Conservation (phyloP, 2,113 vertebrate genomes). For the Chrysemys picta region DNA sequence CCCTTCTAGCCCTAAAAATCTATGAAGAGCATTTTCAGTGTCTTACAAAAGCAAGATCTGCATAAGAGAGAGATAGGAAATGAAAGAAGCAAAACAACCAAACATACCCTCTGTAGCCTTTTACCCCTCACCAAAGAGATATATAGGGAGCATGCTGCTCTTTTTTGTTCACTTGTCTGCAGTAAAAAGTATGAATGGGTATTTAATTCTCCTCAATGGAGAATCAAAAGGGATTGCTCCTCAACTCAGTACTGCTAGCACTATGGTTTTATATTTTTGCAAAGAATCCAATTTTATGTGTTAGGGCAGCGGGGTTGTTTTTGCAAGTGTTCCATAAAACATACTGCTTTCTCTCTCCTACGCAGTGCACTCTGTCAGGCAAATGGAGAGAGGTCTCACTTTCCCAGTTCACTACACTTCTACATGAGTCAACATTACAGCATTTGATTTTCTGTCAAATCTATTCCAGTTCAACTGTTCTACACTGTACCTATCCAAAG, state of each 20-base stretch:
- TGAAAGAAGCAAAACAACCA: neutral
- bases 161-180: neutral
- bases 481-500: neutral
- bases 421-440: neutral
- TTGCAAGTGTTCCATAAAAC: fast-evolving
- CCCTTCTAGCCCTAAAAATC: neutral
- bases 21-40: neutral
- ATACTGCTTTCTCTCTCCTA: neutral
- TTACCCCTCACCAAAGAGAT: neutral
- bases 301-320: neutral
- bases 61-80: neutral
- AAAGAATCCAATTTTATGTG: neutral
- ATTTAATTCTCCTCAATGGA: neutral
- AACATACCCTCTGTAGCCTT: neutral
- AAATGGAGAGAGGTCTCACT: neutral
- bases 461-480: neutral
- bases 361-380: neutral
- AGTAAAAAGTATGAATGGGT: neutral
- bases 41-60: neutral
- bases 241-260: neutral
- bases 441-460: fast-evolving
- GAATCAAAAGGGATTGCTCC: neutral
- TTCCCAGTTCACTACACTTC: neutral
- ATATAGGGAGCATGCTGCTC: neutral
- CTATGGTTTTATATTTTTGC: fast-evolving